phyloP scores from a whole-genome alignment of 1,140 invertebrate genomes.

The Drosophila arawakana region DNA sequence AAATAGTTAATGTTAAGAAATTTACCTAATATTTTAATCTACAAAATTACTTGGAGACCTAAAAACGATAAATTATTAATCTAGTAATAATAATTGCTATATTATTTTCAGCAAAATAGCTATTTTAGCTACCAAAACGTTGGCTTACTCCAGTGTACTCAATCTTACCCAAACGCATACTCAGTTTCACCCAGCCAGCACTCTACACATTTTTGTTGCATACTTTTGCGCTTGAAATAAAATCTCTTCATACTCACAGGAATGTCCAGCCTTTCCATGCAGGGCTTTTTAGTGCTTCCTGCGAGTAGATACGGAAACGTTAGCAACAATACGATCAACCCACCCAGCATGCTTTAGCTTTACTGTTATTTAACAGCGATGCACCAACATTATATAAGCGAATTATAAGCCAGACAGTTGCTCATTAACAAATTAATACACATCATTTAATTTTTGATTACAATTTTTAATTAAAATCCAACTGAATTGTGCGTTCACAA shows the following conservation, averaged over 20 bases:
- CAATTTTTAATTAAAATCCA: background rate
- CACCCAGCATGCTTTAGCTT: background rate
- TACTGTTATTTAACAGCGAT: conserved; percentile 1
- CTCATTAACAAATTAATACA: conserved; percentile 14
- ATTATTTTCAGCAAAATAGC: no score
- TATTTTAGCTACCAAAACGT: no score
- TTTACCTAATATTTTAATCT: no score
- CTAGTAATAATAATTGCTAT: no score
- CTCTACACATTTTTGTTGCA: background rate
- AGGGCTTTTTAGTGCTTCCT: background rate
- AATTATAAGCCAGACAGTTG: background rate
- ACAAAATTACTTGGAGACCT: no score
- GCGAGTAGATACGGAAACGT: background rate
- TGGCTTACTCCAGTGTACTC: no score
- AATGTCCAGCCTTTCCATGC: conserved; percentile 13
- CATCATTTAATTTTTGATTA: conserved; percentile 5
- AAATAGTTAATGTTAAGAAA: no score
- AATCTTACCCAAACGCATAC: no score
- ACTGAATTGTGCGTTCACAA: conserved; percentile 6
- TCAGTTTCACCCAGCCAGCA: background rate
- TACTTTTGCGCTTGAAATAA: conserved; percentile 2
- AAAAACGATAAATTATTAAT: no score
- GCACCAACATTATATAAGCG: background rate
- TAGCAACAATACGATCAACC: conserved; percentile 3
- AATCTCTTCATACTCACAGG: conserved; percentile 1